These are phyloP conservation scores for Ameiurus melas DNA, from an alignment of 2,113 vertebrate species.

Conservation along the genomic window DNA sequence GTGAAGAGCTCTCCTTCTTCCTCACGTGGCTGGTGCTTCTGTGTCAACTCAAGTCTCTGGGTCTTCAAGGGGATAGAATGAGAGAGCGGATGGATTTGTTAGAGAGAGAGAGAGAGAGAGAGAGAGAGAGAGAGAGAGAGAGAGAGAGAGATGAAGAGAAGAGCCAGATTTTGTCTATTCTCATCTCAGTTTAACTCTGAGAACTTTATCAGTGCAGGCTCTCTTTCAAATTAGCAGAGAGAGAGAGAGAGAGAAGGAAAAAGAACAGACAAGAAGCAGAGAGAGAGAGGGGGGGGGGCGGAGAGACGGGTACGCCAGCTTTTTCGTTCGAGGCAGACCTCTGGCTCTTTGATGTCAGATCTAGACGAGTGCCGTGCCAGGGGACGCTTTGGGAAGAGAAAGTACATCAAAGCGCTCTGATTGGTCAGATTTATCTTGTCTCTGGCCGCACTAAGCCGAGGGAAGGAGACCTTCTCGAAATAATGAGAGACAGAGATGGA, in stretches of 20 bases:
- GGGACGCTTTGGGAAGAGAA: constrained; percentile 20
- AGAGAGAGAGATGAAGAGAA: neutral
- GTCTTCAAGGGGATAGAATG: constrained; percentile 6
- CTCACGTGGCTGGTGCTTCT: neutral
- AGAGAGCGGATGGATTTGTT: neutral
- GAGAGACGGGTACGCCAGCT: neutral
- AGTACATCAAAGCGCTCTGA: constrained; percentile 37
- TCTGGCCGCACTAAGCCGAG: neutral
- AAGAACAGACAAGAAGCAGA: neutral
- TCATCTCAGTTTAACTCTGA: constrained; percentile 10
- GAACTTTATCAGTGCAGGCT: constrained; percentile 22
- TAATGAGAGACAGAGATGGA: constrained; percentile 42
- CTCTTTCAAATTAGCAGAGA: constrained; percentile 30
- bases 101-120: neutral
- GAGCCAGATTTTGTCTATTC: neutral
- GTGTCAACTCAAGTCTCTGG: constrained; percentile 9
- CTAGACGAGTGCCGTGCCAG: neutral
- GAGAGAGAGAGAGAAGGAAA: neutral
- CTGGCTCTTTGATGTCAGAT: constrained; percentile 44
- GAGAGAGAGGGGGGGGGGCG: neutral
- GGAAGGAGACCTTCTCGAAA: constrained; percentile 22
- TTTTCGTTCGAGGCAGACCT: constrained; percentile 15
- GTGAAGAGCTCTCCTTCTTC: constrained; percentile 18
- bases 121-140: neutral
- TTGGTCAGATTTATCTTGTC: constrained; percentile 36